phyloP scores from a whole-genome alignment of 1,140 invertebrate genomes.

The Drosophila ironensis region DNA sequence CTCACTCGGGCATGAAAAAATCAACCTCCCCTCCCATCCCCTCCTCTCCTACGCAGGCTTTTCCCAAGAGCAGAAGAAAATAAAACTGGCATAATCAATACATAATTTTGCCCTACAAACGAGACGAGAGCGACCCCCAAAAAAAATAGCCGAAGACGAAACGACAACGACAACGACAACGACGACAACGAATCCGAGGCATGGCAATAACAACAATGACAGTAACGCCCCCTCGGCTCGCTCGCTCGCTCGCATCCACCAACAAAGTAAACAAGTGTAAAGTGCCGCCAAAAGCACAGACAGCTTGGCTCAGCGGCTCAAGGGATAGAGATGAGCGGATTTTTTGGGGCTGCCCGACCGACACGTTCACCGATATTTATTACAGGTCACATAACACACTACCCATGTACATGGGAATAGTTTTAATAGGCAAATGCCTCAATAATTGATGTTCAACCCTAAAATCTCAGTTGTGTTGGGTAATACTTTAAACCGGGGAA shows the following conservation, averaged over 20 bases:
- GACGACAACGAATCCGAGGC: too few species aligned
- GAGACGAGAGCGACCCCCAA: constrained; percentile 68
- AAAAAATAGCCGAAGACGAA: constrained; percentile 52
- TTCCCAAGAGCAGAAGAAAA: too few species aligned
- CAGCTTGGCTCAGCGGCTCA: constrained; percentile 64
- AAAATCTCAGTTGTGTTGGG: background rate
- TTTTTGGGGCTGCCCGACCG: too few species aligned
- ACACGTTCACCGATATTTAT: too few species aligned
- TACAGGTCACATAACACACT: too few species aligned
- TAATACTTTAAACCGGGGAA: constrained; percentile 2
- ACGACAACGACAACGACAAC: constrained; percentile 40
- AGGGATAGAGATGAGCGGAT: constrained; percentile 38
- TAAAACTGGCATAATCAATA: constrained; percentile 72
- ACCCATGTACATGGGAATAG: too few species aligned
- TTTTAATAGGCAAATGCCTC: too few species aligned
- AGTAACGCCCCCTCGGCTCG: constrained; percentile 60
- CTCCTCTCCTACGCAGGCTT: too few species aligned
- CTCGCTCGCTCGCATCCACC: constrained; percentile 6
- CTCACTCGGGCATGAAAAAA: constrained; percentile 59
- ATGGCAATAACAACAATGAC: constrained; percentile 67
- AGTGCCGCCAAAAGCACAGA: constrained; percentile 75
- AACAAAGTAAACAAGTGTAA: constrained; percentile 70
- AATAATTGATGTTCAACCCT: background rate
- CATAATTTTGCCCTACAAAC: constrained; percentile 80
- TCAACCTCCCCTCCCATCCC: background rate